Evolutionary conservation across 2,888 invertebrate species (phyloP).

Genomic region (Mechanitis mazaeus): DNA sequence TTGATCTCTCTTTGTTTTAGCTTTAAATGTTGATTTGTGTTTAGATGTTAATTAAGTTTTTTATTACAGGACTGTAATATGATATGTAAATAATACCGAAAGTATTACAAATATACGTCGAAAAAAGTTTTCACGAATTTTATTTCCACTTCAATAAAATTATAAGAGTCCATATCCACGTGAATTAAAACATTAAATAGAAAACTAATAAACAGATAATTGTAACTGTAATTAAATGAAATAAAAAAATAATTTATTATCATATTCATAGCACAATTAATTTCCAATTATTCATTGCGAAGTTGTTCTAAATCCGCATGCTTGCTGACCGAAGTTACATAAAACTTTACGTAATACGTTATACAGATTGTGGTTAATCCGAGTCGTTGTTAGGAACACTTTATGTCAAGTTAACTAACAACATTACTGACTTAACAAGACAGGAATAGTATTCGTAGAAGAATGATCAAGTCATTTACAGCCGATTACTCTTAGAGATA

Average conservation of each 20-base stretch:
- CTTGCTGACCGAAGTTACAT: conserved; percentile 26
- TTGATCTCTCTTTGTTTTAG: conserved; percentile 71
- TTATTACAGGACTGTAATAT: conserved; percentile 44
- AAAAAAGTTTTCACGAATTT: conserved; percentile 14
- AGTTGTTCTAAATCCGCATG: conserved; percentile 33
- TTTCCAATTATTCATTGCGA: conserved; percentile 42
- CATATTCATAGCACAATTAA: conserved; percentile 29
- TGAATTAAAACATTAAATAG: neutral
- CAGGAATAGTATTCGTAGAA: conserved; percentile 14
- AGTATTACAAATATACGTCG: conserved; percentile 65
- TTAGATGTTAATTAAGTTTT: conserved; percentile 59
- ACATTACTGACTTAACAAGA: conserved; percentile 15
- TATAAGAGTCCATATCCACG: neutral
- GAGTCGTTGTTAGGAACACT: conserved; percentile 20
- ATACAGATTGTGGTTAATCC: conserved; percentile 31
- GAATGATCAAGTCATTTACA: too few species aligned
- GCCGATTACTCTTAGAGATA: neutral
- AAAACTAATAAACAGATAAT: neutral
- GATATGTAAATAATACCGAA: conserved; percentile 64
- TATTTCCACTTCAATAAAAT: conserved; percentile 7
- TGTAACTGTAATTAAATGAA: neutral
- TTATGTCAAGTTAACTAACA: conserved; percentile 18
- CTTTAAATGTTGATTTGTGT: conserved; percentile 72
- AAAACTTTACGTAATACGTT: conserved; percentile 33
- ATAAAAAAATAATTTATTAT: conserved; percentile 14